Conservation (phyloP, 1,140 invertebrate genomes). For the Coboldia fuscipes region DNA sequence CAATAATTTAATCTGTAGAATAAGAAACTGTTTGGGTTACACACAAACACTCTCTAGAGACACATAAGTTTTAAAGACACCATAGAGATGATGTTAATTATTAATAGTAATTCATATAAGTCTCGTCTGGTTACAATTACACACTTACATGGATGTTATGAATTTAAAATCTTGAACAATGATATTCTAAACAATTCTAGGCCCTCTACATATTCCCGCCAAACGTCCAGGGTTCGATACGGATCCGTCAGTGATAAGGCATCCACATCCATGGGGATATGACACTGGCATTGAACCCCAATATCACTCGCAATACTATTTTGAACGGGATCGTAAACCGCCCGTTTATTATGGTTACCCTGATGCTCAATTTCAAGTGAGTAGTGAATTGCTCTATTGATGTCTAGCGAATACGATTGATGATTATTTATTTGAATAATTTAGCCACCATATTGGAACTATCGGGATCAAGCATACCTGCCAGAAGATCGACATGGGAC, state of each 20-base stretch:
- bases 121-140: background rate
- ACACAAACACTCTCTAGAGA: too few species aligned
- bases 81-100: background rate
- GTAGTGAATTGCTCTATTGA: background rate
- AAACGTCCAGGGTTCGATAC: slow-evolving; percentile 19
- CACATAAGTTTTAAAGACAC: background rate
- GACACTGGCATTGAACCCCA: slow-evolving; percentile 17
- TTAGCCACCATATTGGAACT: slow-evolving; percentile 17
- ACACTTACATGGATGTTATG: too few species aligned
- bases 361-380: slow-evolving; percentile 17
- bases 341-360: slow-evolving; percentile 17
- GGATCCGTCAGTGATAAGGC: slow-evolving; percentile 18
- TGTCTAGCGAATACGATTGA: background rate
- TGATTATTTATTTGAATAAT: slow-evolving; percentile 4
- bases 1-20: too few species aligned
- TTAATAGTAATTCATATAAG: background rate
- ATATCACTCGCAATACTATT: slow-evolving; percentile 14
- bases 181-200: slow-evolving; percentile 17
- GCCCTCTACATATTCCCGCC: slow-evolving; percentile 19
- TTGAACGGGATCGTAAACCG: slow-evolving; percentile 18
- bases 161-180: slow-evolving; percentile 11
- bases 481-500: slow-evolving; percentile 17
- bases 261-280: slow-evolving; percentile 18
- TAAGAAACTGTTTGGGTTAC: too few species aligned
- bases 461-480: slow-evolving; percentile 17